phyloP scores from a whole-genome alignment of 2,888 invertebrate genomes.

The Drosophila algonquin region DNA sequence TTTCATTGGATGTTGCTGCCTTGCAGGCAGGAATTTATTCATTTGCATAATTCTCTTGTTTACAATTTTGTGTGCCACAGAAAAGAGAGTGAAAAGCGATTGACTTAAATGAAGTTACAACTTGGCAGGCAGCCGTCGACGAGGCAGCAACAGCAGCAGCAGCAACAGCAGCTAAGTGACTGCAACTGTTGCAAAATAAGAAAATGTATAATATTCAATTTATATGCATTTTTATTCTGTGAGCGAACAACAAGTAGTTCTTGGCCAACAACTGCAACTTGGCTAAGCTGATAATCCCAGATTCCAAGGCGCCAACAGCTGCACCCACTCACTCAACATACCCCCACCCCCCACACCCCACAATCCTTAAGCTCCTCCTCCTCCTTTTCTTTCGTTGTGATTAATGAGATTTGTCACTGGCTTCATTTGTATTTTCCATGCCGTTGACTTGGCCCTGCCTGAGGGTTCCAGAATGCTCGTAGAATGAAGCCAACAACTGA shows the following conservation, averaged over 20 bases:
- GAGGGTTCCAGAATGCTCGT: conserved; percentile 7
- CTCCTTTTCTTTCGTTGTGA: conserved; percentile 61
- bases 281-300: conserved; percentile 71
- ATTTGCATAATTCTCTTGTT: conserved; percentile 82
- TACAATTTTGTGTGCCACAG: conserved; percentile 69
- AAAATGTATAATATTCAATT: conserved; percentile 82
- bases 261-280: conserved; percentile 61
- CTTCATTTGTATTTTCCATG: conserved; percentile 75
- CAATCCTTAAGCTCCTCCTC: conserved; percentile 27
- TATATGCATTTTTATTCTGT: conserved; percentile 74
- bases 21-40: conserved; percentile 48
- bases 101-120: conserved; percentile 82
- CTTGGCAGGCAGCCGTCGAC: conserved; percentile 50
- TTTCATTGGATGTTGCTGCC: conserved; percentile 40
- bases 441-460: conserved; percentile 56
- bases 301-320: conserved; percentile 49
- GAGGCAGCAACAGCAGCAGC: background rate
- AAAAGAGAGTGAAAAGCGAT: conserved; percentile 57
- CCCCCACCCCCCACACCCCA: conserved; percentile 9
- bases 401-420: conserved; percentile 80
- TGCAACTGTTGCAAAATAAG: conserved; percentile 64
- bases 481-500: conserved; percentile 18
- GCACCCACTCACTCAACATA: conserved; percentile 29
- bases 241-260: conserved; percentile 35
- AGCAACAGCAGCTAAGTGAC: conserved; percentile 35